Percentiles rank a stretch among this genome's conserved stretches.
Evolutionary conservation across 2,797 vertebrate species (phyloP).

Genomic region (Rhinogobio ventralis): DNA sequence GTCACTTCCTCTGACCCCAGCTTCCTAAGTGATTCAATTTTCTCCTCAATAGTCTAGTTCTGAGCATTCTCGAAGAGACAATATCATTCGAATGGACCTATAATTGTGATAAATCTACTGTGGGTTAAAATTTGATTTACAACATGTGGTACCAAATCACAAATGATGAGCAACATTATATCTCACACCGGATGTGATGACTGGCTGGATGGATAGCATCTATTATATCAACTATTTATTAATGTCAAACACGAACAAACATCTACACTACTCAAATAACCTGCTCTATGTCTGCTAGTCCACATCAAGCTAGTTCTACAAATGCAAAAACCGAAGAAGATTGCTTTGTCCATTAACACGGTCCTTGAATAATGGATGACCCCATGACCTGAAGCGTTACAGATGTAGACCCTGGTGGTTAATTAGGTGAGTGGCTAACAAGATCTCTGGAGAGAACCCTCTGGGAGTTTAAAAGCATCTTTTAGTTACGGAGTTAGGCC

Average conservation of each 20-base stretch:
- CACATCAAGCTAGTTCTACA: slow-evolving; percentile 11
- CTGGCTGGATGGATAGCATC: slow-evolving; percentile 17
- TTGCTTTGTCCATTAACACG: slow-evolving; percentile 21
- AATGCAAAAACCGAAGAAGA: slow-evolving; percentile 13
- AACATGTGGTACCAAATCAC: slow-evolving; percentile 32
- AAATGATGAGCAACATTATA: slow-evolving; percentile 17
- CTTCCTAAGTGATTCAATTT: slow-evolving; percentile 83
- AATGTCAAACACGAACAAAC: slow-evolving; percentile 16
- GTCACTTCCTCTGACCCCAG: slow-evolving; percentile 79
- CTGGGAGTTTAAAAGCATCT: slow-evolving; percentile 10
- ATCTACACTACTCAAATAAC: background rate
- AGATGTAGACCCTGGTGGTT: slow-evolving; percentile 38
- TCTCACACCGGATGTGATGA: slow-evolving; percentile 7
- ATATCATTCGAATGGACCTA: slow-evolving; percentile 3
- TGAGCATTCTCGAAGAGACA: slow-evolving; percentile 71
- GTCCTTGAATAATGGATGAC: slow-evolving; percentile 34
- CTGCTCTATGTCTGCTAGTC: background rate
- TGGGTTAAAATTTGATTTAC: slow-evolving; percentile 33
- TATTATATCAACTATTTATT: slow-evolving; percentile 27
- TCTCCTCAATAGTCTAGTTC: slow-evolving; percentile 70
- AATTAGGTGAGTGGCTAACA: slow-evolving; percentile 41
- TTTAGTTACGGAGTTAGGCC: background rate
- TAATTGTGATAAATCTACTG: slow-evolving; percentile 42
- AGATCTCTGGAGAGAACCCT: slow-evolving; percentile 36
- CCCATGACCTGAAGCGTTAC: slow-evolving; percentile 36